A percentile compares a stretch with the other conserved stretches of the same genome.
These are phyloP conservation scores for Eilema griseolum DNA, from an alignment of 2,888 invertebrate genomes.

Conservation along the genomic window DNA sequence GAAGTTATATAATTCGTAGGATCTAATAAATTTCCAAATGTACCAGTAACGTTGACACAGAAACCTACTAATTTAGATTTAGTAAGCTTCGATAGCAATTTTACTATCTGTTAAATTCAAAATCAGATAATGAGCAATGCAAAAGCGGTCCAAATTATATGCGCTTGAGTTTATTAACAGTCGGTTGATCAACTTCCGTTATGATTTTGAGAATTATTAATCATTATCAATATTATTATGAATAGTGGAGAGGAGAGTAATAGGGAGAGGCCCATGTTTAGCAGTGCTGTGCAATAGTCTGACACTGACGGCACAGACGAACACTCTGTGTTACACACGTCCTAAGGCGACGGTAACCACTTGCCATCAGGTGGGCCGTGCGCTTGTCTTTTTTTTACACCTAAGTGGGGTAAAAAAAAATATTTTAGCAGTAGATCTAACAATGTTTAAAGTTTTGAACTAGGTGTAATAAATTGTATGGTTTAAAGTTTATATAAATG, in stretches of 20 bases:
- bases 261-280: too few species aligned
- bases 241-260: too few species aligned
- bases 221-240: neutral
- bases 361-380: too few species aligned
- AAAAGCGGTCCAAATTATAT: conserved; percentile 7
- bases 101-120: conserved; percentile 8
- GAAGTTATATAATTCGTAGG: conserved; percentile 4
- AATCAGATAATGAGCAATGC: conserved; percentile 6
- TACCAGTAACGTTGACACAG: conserved; percentile 13
- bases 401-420: too few species aligned
- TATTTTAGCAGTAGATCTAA: too few species aligned
- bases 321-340: too few species aligned
- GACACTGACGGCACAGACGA: too few species aligned
- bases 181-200: neutral
- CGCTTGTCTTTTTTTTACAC: too few species aligned
- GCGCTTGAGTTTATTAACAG: conserved; percentile 7
- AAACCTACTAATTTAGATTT: conserved; percentile 17
- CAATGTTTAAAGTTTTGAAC: too few species aligned
- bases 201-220: neutral
- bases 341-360: too few species aligned
- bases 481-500: neutral
- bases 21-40: neutral
- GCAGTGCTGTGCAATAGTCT: too few species aligned
- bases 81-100: neutral
- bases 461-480: neutral